These are phyloP conservation scores for Tenthredo livida DNA, from an alignment of 2,888 invertebrate species.

Conservation along the genomic window DNA sequence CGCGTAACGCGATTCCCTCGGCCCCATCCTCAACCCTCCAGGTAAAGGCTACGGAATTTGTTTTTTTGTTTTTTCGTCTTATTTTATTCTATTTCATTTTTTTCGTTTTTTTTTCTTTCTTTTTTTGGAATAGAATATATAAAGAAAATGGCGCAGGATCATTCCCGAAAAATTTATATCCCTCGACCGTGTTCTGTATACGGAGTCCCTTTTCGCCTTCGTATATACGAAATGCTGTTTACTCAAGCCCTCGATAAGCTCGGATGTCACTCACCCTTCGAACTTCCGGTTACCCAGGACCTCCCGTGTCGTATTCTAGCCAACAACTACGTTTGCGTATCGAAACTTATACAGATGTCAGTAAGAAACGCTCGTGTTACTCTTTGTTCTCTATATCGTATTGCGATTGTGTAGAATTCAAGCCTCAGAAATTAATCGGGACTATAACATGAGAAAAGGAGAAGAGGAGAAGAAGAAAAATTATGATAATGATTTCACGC, in stretches of 20 bases:
- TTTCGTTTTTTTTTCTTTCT: too few relatives aligned
- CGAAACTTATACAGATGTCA: neutral
- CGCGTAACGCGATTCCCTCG: neutral
- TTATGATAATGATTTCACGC: neutral
- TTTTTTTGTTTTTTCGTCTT: too few relatives aligned
- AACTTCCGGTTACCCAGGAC: constrained; percentile 6
- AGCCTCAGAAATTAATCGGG: constrained; percentile 39
- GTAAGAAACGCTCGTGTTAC: constrained; percentile 12
- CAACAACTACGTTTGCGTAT: neutral
- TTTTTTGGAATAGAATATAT: neutral
- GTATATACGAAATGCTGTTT: neutral
- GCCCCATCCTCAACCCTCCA: neutral
- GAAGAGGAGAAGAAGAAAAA: too few relatives aligned
- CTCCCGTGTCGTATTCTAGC: neutral
- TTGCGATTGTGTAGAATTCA: too few relatives aligned
- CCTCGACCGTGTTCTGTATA: neutral
- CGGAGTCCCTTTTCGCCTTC: constrained; percentile 31
- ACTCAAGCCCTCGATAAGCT: constrained; percentile 30
- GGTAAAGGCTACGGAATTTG: neutral
- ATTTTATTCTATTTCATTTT: too few relatives aligned
- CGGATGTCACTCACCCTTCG: constrained; percentile 40
- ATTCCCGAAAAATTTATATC: constrained; percentile 27
- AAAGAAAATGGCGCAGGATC: constrained; percentile 13
- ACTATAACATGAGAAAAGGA: too few relatives aligned
- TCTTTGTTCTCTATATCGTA: neutral